phyloP scores from a whole-genome alignment of 2,888 invertebrate species.

The Psylliodes chrysocephalus region DNA sequence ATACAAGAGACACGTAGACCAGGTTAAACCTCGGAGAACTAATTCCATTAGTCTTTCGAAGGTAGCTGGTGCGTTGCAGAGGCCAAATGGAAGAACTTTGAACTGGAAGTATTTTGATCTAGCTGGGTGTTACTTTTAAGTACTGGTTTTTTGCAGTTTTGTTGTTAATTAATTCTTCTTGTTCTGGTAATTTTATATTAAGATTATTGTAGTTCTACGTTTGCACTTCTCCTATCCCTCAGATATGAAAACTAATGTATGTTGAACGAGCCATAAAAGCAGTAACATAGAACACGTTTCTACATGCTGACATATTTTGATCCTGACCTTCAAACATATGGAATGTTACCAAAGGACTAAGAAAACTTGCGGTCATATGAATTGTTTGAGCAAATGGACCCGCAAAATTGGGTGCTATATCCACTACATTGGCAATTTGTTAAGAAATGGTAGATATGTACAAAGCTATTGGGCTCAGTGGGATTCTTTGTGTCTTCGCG shows the following conservation, averaged over 20 bases:
- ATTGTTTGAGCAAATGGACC: slow-evolving; percentile 82
- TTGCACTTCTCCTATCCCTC: slow-evolving; percentile 72
- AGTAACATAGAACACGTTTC: slow-evolving; percentile 73
- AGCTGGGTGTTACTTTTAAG: slow-evolving; percentile 11
- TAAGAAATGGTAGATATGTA: no score
- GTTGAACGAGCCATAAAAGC: slow-evolving; percentile 71
- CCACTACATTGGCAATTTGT: no score
- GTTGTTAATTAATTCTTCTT: slow-evolving; percentile 53
- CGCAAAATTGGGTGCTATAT: slow-evolving; percentile 80
- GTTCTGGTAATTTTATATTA: slow-evolving; percentile 52
- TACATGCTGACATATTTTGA: slow-evolving; percentile 69
- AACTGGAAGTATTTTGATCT: neutral
- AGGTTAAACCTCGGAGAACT: no score
- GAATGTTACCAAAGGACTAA: slow-evolving; percentile 74
- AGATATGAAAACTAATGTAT: slow-evolving; percentile 73
- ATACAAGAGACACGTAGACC: no score
- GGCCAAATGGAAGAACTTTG: no score
- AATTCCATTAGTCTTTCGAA: no score
- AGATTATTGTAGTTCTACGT: slow-evolving; percentile 66
- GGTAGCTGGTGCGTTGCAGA: no score
- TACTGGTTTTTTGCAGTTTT: slow-evolving; percentile 19
- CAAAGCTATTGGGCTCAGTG: no score
- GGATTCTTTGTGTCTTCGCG: no score
- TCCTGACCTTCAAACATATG: slow-evolving; percentile 70
- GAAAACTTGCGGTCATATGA: slow-evolving; percentile 79